A percentile compares a stretch with the other conserved stretches of the same genome.
Evolutionary conservation across 2,888 invertebrate species (phyloP).

Genomic region (Plusia festucae): DNA sequence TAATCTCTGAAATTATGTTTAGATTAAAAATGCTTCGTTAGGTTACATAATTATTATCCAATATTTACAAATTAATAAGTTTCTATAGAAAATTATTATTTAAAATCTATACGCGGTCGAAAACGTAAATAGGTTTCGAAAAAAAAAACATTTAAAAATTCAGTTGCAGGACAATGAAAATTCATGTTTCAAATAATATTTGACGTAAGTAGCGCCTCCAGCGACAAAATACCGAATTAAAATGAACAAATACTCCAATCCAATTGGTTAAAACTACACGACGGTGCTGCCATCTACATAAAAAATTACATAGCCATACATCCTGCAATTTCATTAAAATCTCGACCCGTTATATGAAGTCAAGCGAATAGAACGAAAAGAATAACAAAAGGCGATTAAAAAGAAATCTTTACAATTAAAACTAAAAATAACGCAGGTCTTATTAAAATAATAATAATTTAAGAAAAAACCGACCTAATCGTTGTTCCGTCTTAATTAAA

Average conservation of each 20-base stretch:
- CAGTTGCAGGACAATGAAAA: not conserved
- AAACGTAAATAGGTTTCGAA: not conserved
- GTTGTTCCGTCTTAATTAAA: conserved; percentile 51
- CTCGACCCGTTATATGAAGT: not conserved
- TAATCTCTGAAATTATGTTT: conserved; percentile 68
- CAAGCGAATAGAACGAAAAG: not conserved
- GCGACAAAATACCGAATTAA: conserved; percentile 1
- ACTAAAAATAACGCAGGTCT: conserved; percentile 40
- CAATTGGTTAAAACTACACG: not conserved
- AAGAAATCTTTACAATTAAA: conserved; percentile 40
- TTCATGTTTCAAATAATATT: too few species aligned
- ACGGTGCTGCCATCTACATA: not conserved
- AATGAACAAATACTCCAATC: not conserved
- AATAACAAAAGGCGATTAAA: conserved; percentile 7
- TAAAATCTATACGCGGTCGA: conserved; percentile 34
- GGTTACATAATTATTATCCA: conserved; percentile 52
- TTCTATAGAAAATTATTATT: conserved; percentile 53
- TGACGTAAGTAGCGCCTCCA: conserved; percentile 1
- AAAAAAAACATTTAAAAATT: not conserved
- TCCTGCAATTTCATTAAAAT: not conserved
- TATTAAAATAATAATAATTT: conserved; percentile 52
- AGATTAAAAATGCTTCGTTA: conserved; percentile 59
- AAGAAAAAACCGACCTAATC: conserved; percentile 49
- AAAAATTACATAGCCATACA: not conserved
- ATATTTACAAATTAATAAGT: conserved; percentile 61